Evolutionary conservation across 2,113 vertebrate species (phyloP).

Genomic region (Gobiocypris rarus): DNA sequence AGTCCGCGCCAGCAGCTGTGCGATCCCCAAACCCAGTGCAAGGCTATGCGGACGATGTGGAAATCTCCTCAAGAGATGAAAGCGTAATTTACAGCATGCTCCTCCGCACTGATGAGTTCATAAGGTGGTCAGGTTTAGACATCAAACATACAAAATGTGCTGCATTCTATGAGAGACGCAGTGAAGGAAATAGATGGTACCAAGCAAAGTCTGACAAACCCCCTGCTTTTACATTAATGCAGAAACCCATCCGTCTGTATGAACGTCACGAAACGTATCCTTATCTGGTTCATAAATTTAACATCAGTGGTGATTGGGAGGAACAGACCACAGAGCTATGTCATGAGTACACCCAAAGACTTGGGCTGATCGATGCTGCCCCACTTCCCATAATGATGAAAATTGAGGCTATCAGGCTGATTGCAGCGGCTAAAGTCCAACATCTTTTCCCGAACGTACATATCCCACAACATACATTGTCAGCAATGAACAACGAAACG

Average conservation of each 20-base stretch:
- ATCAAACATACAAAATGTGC: background rate
- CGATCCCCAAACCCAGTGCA: background rate
- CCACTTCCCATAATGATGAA: background rate
- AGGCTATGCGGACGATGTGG: background rate
- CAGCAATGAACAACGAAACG: too few relatives aligned
- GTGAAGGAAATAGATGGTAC: background rate
- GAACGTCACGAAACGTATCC: background rate
- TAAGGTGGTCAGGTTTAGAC: background rate
- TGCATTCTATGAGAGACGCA: background rate
- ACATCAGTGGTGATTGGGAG: background rate
- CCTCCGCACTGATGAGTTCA: background rate
- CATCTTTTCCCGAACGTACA: too few relatives aligned
- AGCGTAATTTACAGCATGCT: background rate
- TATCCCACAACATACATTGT: too few relatives aligned
- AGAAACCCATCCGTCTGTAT: background rate
- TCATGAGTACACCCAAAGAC: background rate
- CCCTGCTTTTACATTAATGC: background rate
- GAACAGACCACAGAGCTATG: background rate
- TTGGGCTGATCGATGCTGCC: background rate
- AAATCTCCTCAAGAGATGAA: background rate
- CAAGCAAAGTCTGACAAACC: background rate
- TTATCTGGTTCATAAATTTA: constrained; percentile 8
- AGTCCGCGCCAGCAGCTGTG: background rate
- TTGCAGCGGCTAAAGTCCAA: too few relatives aligned
- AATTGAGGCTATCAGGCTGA: background rate